Base-by-base conservation (phyloP, 2,888 invertebrate species). In the Lordiphosa fenestrarum region DNA sequence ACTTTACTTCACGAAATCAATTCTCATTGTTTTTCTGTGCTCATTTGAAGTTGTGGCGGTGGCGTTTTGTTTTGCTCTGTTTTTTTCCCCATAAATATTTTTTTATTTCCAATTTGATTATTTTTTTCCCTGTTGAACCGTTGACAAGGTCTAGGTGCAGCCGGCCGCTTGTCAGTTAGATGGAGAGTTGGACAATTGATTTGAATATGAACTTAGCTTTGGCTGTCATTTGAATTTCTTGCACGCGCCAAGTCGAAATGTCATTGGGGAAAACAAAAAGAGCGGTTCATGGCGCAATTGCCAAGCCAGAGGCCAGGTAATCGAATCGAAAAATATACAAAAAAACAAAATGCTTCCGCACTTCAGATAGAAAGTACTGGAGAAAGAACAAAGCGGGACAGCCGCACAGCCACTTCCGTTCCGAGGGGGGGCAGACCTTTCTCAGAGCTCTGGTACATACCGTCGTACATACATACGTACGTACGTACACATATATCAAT, bases 131-230 rank as follows among this genome's bases (percentile, higher is more conserved):
- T 23, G 9, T 12, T 40, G 46, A 56, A 64, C 69, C 80, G 75
- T 83, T 77, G 84, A 85, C 82, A 83, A 83, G 82, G 85, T 83
- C 82, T 85, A 83, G 85, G 85, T 83, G 85, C 85, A 85, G 85
- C 85, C 37, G 66, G 35, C 46, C 65, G 30, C 30, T 30, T 30
- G 66, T 66, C 42, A 53, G 46, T 36, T 12, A 58, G 66, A 57
- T 83, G 69, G 74, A 78, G 75, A 52, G 52, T 78, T 62, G 62
- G 69, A 71, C 83, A 78, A 78, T 69, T 83, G 84, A 80, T 76
- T 80, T 62, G 63, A 74, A 71, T 75, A 74, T 80, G 53, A 66
- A 66, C 69, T 35, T 48, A 37, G 36, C 42, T 58, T 62, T 69
- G 48, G 66, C 75, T 71, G 82, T 76, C 82, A 73, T 77, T 77